phyloP scores from a whole-genome alignment of 2,113 vertebrate genomes.

The Maccullochella peelii region DNA sequence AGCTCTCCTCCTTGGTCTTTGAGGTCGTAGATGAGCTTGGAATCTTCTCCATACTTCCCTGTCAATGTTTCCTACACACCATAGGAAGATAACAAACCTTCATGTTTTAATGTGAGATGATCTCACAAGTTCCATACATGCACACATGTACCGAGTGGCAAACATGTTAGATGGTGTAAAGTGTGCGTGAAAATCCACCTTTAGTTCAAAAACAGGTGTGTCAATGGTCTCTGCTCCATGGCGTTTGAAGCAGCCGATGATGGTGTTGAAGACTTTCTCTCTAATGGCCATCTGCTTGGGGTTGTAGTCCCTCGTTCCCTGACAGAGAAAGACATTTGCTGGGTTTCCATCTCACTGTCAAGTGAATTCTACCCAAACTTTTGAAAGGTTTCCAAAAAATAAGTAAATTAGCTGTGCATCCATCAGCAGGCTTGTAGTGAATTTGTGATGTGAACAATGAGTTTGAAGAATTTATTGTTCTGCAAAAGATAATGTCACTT shows the following conservation, averaged over 20 bases:
- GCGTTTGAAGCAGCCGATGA: constrained; percentile 92
- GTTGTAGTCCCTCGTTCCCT: constrained; percentile 96
- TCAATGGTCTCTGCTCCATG: constrained; percentile 98
- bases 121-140: background rate
- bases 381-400: background rate
- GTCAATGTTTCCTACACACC: constrained; percentile 91
- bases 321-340: background rate
- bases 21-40: constrained; percentile 98
- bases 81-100: background rate
- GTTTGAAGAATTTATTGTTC: background rate
- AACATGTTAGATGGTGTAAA: background rate
- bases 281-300: constrained; percentile 98
- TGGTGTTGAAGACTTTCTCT: constrained; percentile 92
- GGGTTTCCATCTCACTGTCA: background rate
- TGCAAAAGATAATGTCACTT: background rate
- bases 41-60: constrained; percentile 98
- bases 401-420: background rate
- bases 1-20: constrained; percentile 98
- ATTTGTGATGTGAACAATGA: background rate
- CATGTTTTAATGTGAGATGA: background rate
- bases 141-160: background rate
- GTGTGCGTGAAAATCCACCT: constrained; percentile 80
- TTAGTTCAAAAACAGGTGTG: constrained; percentile 97
- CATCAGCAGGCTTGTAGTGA: background rate
- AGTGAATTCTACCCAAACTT: background rate